phyloP scores from a whole-genome alignment of 2,888 invertebrate species.

The Cantharis lateralis region DNA sequence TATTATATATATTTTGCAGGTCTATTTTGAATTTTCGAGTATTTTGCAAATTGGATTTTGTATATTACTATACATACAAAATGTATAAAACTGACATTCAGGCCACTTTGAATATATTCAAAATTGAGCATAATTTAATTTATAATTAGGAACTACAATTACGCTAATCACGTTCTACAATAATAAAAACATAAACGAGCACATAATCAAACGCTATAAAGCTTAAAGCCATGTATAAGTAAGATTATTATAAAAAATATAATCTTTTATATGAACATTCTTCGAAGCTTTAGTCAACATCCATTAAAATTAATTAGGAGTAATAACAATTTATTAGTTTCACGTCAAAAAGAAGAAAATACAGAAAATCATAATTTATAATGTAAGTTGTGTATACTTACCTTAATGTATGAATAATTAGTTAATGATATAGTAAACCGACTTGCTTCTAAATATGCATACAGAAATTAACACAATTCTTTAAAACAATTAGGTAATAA shows the following conservation, averaged over 20 bases:
- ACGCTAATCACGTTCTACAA: not conserved
- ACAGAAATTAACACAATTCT: not conserved
- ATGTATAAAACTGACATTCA: too few relatives aligned
- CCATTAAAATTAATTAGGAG: not conserved
- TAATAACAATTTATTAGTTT: not conserved
- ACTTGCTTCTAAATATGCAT: not conserved
- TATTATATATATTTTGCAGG: too few relatives aligned
- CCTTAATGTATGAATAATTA: not conserved
- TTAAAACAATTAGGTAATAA: not conserved
- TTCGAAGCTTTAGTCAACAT: not conserved
- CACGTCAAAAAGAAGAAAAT: not conserved
- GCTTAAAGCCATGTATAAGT: not conserved
- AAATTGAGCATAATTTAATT: not conserved
- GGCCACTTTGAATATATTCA: not conserved
- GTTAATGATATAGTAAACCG: not conserved
- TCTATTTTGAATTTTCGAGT: too few relatives aligned
- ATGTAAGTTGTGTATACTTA: not conserved
- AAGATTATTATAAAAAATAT: not conserved
- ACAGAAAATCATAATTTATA: not conserved
- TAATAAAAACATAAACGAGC: not conserved
- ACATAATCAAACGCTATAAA: not conserved
- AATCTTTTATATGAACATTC: not conserved
- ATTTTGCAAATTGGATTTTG: too few relatives aligned
- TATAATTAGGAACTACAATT: not conserved
- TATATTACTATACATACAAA: too few relatives aligned